Conservation (phyloP, 2,797 vertebrate species). For the Sebastiscus tertius region DNA sequence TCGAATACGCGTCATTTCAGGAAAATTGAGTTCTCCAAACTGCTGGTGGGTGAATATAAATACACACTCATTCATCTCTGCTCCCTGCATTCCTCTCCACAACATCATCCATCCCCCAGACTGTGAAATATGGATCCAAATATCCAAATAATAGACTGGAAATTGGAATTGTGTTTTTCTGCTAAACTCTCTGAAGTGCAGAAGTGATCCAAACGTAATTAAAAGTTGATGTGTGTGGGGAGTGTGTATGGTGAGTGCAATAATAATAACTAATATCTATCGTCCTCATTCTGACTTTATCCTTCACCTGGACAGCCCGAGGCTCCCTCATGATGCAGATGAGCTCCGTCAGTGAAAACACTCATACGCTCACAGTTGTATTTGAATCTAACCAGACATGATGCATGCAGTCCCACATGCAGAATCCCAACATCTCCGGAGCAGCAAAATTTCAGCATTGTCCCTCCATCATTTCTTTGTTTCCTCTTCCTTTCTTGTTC, state of each 20-base stretch:
- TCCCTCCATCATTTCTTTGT: background rate
- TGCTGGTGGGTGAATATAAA: background rate
- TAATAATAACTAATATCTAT: slow-evolving; percentile 20
- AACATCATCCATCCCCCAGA: slow-evolving; percentile 37
- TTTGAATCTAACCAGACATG: slow-evolving; percentile 14
- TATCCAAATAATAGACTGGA: slow-evolving; percentile 40
- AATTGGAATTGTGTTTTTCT: slow-evolving; percentile 39
- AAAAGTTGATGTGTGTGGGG: slow-evolving; percentile 30
- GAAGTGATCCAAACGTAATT: slow-evolving; percentile 52
- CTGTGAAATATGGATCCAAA: slow-evolving; percentile 54
- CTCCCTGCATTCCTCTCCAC: slow-evolving; percentile 14
- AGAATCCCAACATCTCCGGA: slow-evolving; percentile 17
- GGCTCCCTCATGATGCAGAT: slow-evolving; percentile 36
- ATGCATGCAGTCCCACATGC: slow-evolving; percentile 12
- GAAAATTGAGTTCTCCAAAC: background rate
- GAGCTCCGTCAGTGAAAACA: slow-evolving; percentile 12
- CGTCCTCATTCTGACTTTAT: slow-evolving; percentile 19
- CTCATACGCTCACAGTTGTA: background rate
- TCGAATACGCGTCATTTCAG: background rate
- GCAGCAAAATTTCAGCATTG: slow-evolving; percentile 8
- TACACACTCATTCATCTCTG: slow-evolving; percentile 10
- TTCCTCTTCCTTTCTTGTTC: slow-evolving; percentile 4
- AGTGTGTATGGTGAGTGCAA: background rate
- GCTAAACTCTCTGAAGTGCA: slow-evolving; percentile 35
- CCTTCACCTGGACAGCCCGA: slow-evolving; percentile 37